Base-by-base conservation (phyloP, 2,888 invertebrate genomes). In the Sclerodermus sp. region DNA sequence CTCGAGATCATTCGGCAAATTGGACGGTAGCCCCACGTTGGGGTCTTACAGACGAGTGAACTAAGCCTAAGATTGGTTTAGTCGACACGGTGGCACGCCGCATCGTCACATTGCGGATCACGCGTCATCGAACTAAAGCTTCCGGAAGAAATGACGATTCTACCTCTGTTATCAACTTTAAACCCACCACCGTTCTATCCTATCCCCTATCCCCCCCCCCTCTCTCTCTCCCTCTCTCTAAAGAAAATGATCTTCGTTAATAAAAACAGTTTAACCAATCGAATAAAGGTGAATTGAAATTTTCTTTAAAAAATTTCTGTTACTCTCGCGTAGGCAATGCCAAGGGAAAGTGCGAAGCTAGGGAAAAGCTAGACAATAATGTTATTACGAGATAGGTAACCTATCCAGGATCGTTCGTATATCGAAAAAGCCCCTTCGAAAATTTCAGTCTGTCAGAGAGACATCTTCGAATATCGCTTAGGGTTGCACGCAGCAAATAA, bases 1-100 rank as follows among this genome's bases (percentile, higher is more conserved):
- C 62, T 68, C 56, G 64, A 68, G 66, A 73, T 75, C 66, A 73
- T 72, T 73, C 68, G 67, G 66, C 60, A 72, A 76, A 76, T 76
- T 73, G 73, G 63, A 58, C 55, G 60, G 42, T 37, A 49, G 55
- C 46, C 48, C 49, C 46, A 42, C 32, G 41, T 50, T n/a, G 66
- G 60, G 68, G 72, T 61, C 60, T 71, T 66, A 70, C 73, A 70
- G 71, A 51, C 71, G 68, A 71, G 49, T 58, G 73, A 66, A 59
- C 74, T 77, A 77, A 78, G 76, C 77, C 71, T 60, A 66, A 77
- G 76, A 78, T 77, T 77, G 77, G 77, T 75, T 78, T 78, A 78
- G 76, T 74, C 63, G 71, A 73, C 77, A 71, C 74, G 70, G 59
- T 71, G 69, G 74, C 77, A 74, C 74, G 73, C 71, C 72, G 58